Conservation (phyloP, 1,140 invertebrate genomes). For the Cotesia chilonis region DNA sequence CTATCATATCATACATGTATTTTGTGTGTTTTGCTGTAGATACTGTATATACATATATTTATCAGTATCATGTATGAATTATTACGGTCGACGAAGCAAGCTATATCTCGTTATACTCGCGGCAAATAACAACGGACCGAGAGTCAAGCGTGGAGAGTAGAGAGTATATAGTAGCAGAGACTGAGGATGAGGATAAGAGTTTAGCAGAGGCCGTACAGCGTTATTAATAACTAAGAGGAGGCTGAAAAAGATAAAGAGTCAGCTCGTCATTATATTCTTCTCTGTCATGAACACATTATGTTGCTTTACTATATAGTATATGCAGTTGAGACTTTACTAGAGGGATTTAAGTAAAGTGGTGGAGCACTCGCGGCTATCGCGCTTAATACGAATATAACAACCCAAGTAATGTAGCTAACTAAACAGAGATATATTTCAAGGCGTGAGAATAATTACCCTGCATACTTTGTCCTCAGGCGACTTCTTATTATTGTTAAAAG, state of each 20-base stretch:
- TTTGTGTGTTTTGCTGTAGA: too few relatives aligned
- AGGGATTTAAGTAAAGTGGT: neutral
- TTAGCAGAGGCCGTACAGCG: neutral
- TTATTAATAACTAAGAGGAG: conserved; percentile 32
- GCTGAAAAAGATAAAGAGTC: conserved; percentile 8
- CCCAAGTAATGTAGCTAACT: conserved; percentile 15
- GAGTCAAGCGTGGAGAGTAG: conserved; percentile 29
- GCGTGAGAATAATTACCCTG: conserved; percentile 36
- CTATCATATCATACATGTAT: too few relatives aligned
- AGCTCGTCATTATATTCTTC: conserved; percentile 34
- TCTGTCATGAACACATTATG: too few relatives aligned
- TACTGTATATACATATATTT: neutral
- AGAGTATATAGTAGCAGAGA: conserved; percentile 5
- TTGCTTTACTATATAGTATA: too few relatives aligned
- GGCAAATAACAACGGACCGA: conserved; percentile 30
- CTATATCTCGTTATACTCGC: conserved; percentile 36
- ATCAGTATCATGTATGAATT: conserved; percentile 28
- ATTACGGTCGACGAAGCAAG: conserved; percentile 35
- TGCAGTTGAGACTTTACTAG: neutral
- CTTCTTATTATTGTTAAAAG: neutral
- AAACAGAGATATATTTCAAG: neutral
- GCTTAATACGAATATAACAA: conserved; percentile 2
- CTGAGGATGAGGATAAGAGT: neutral
- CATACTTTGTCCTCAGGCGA: conserved; percentile 13
- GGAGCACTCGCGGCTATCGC: conserved; percentile 22